A percentile compares a stretch with the other conserved stretches of the same genome.
These are phyloP conservation scores for Catonia carolina DNA, from an alignment of 2,888 invertebrate species.

Conservation along the genomic window DNA sequence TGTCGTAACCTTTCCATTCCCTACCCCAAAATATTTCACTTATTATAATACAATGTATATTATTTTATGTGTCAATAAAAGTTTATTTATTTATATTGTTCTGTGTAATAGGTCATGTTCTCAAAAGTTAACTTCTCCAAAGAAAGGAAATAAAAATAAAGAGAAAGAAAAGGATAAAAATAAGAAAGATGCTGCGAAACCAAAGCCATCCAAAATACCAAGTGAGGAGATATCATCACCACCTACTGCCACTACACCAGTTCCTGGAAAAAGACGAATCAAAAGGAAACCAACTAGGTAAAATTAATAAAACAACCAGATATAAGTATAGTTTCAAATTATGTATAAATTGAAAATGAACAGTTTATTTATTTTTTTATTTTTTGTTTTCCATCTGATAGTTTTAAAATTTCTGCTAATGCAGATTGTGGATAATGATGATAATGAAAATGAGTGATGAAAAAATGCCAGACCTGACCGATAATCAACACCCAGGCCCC, in stretches of 20 bases:
- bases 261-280: conserved; percentile 38
- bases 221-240: conserved; percentile 34
- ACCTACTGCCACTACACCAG: conserved; percentile 35
- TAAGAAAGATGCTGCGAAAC: conserved; percentile 4
- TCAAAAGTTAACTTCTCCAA: conserved; percentile 50
- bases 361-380: too few species aligned
- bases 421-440: too few species aligned
- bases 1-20: too few species aligned
- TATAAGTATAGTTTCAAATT: not conserved
- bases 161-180: conserved; percentile 20
- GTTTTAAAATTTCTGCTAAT: too few species aligned
- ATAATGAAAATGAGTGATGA: too few species aligned
- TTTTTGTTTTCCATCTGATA: too few species aligned
- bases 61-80: too few species aligned
- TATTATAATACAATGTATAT: too few species aligned
- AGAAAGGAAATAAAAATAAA: conserved; percentile 31
- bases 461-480: too few species aligned
- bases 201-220: conserved; percentile 32
- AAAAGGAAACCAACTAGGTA: conserved; percentile 29
- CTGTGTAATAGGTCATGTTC: conserved; percentile 60
- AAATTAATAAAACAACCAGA: not conserved
- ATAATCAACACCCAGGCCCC: too few species aligned
- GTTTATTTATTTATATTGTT: too few species aligned
- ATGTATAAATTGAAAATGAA: not conserved
- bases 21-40: too few species aligned